Evolutionary conservation across 2,888 invertebrate species (phyloP).

Genomic region (Leptothorax acervorum): DNA sequence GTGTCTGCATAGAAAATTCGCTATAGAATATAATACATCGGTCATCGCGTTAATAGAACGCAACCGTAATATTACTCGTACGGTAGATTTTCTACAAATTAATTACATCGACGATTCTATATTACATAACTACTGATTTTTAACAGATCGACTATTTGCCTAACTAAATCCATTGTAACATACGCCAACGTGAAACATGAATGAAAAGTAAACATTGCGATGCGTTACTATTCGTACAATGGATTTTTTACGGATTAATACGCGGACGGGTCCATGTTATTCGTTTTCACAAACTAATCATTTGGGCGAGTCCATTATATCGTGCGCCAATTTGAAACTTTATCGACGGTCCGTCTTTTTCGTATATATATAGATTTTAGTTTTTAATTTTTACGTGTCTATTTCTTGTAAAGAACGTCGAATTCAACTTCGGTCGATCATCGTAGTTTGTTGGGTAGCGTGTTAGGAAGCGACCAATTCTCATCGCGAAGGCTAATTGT

Average conservation of each 20-base stretch:
- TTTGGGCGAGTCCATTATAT: neutral
- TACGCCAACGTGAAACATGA: neutral
- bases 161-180: neutral
- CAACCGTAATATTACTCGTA: neutral
- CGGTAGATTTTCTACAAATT: neutral
- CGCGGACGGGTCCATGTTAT: neutral
- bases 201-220: neutral
- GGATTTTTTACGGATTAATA: neutral
- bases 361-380: too few relatives aligned
- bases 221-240: neutral
- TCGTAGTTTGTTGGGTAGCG: neutral
- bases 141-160: neutral
- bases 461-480: neutral
- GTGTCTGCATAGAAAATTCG: neutral
- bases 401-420: too few relatives aligned
- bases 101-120: neutral
- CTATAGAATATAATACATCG: too few relatives aligned
- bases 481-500: neutral
- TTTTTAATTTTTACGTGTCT: too few relatives aligned
- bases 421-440: neutral
- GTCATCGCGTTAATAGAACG: neutral
- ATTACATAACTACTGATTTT: neutral
- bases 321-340: neutral
- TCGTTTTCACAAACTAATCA: neutral
- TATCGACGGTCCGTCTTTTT: neutral